These are phyloP conservation scores for Mantis religiosa DNA, from an alignment of 2,888 invertebrate genomes.

Conservation along the genomic window DNA sequence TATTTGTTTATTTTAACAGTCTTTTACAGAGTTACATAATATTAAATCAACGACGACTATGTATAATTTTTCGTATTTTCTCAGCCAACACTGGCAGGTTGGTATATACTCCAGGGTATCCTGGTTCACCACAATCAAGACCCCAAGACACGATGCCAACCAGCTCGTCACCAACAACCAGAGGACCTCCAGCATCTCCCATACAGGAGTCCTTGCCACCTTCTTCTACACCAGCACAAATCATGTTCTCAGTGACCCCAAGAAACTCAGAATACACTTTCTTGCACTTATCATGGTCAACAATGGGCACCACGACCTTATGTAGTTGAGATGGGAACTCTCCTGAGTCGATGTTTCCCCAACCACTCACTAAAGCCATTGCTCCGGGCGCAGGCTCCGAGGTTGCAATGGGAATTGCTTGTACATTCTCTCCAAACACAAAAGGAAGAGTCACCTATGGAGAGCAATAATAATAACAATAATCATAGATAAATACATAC, in stretches of 20 bases:
- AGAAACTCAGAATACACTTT: constrained; percentile 33
- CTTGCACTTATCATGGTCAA: constrained; percentile 37
- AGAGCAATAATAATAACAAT: too few relatives aligned
- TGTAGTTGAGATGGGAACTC: constrained; percentile 36
- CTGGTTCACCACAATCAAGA: constrained; percentile 37
- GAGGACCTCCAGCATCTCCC: constrained; percentile 47
- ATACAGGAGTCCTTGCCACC: constrained; percentile 53
- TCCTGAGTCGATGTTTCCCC: constrained; percentile 35
- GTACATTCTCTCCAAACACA: neutral
- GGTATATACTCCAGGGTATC: constrained; percentile 33
- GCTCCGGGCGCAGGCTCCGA: neutral
- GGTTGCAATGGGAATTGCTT: neutral
- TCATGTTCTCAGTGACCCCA: constrained; percentile 45
- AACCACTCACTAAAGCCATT: constrained; percentile 38
- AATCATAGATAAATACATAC: too few relatives aligned
- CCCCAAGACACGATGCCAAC: constrained; percentile 46
- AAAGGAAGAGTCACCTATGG: neutral
- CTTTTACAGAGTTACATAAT: too few relatives aligned
- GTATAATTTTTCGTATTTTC: too few relatives aligned
- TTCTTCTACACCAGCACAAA: constrained; percentile 49
- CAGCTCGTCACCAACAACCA: constrained; percentile 33
- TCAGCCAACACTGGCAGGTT: neutral
- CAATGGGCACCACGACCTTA: constrained; percentile 38
- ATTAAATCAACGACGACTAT: too few relatives aligned
- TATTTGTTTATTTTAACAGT: too few relatives aligned